phyloP scores from a whole-genome alignment of 2,797 vertebrate genomes.

The Poecilia gillii region DNA sequence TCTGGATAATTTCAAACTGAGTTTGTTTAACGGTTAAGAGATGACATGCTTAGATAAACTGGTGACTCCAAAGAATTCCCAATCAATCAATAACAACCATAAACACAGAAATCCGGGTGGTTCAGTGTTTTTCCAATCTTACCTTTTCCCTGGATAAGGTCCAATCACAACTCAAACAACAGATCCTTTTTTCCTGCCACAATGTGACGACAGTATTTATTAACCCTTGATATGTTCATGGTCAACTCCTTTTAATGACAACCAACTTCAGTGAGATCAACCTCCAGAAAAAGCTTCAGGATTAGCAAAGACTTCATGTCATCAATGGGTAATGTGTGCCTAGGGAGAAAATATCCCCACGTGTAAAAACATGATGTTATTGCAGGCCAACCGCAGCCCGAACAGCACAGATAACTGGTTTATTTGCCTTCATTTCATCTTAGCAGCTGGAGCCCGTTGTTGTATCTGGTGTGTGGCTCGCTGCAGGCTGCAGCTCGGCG shows the following conservation, averaged over 20 bases:
- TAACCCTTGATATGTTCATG: constrained; percentile 36
- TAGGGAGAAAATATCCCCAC: constrained; percentile 41
- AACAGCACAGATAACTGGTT: constrained; percentile 54
- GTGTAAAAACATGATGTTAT: constrained; percentile 34
- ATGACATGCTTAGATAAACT: not conserved
- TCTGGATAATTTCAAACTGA: not conserved
- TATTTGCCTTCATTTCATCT: constrained; percentile 43
- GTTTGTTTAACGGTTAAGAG: not conserved
- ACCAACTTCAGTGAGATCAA: constrained; percentile 53
- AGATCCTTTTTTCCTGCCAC: not conserved
- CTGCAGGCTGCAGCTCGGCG: constrained; percentile 25
- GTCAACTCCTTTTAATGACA: constrained; percentile 41
- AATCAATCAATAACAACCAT: not conserved
- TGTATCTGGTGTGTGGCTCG: constrained; percentile 20
- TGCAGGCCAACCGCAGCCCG: constrained; percentile 22
- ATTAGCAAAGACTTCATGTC: constrained; percentile 57
- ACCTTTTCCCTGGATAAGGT: not conserved
- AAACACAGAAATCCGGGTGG: not conserved
- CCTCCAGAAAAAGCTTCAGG: constrained; percentile 61
- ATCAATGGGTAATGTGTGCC: constrained; percentile 48
- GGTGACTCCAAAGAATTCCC: not conserved
- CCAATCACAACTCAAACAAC: constrained; percentile 6
- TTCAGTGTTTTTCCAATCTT: not conserved
- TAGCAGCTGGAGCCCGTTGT: constrained; percentile 47
- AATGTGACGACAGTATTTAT: constrained; percentile 21